Base-by-base conservation (phyloP, 2,113 vertebrate genomes). In the Ceyx melanurus region DNA sequence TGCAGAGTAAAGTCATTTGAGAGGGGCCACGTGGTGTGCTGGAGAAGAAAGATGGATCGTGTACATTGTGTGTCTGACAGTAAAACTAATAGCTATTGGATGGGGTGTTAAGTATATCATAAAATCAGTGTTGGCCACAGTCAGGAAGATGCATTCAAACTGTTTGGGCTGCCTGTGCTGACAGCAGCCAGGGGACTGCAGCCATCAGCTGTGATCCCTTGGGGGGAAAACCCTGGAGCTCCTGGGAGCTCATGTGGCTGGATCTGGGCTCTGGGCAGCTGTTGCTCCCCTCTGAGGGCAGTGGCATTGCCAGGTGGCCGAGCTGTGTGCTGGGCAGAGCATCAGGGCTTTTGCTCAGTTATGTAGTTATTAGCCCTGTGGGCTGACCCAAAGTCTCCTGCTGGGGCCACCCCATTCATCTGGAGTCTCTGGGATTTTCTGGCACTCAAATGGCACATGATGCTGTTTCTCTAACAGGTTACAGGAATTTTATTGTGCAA, bases 81-180 rank as follows among this genome's bases (percentile, higher is more conserved):
- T 85, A 92, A 92, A 96, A 96, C 81, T 94, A 96, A 96, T 94
- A 85, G 94, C 90, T 90, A 81, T 88, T 93, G 93, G 94, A 95
- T 94, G 95, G 95, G 96, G 91, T 94, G 66, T 81, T 95, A 86
- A 96, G 95, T 94, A 91, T 92, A 93, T 95, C 96, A 92, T 93
- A 96, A 95, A 94, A 96, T 94, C 97, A 57, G 95, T 62, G 95
- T 78, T 95, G 95, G 93, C 87, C 90, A 25, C 46, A 0, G 15
- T 31, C 43, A 31, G 43, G 71, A 70, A 33, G 51, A 76, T 1
- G 9, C 54, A 2, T 13, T 77, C n/a, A 29, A 80, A 18, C 50
- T 67, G 40, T 79, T 43, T 26, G 31, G 51, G 37, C 45, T 80
- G 58, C 33, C 75, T 73, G 57, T 66, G 70, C 67, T 94, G 94